Conservation (phyloP, 2,797 vertebrate genomes). For the Sebastolobus alascanus region DNA sequence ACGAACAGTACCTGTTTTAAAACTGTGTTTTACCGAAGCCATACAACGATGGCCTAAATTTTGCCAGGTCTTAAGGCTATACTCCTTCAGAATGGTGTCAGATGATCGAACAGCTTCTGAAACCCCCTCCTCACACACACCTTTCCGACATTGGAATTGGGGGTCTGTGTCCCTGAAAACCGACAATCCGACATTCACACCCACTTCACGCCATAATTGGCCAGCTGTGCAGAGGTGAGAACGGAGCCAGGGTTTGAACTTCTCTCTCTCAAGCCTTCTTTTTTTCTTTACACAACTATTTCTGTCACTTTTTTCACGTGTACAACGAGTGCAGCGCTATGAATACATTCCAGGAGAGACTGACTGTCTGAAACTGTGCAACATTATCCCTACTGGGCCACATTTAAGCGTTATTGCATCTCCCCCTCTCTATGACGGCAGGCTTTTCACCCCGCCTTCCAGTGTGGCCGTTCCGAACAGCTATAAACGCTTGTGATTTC, state of each 20-base stretch:
- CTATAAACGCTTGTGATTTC: constrained; percentile 7
- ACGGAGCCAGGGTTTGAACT: background rate
- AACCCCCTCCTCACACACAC: background rate
- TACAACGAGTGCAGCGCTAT: background rate
- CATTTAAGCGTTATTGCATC: background rate
- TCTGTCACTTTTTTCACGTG: constrained; percentile 5
- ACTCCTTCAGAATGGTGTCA: background rate
- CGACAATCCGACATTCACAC: background rate
- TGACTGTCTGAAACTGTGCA: background rate
- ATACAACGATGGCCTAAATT: background rate
- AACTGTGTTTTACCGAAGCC: background rate
- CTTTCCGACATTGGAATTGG: background rate
- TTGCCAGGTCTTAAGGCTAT: background rate
- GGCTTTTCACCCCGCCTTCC: background rate
- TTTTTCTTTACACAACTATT: background rate
- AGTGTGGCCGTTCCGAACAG: background rate
- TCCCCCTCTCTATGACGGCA: background rate
- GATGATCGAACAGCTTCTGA: background rate
- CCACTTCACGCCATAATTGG: background rate
- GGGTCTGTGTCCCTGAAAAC: background rate
- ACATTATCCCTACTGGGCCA: background rate
- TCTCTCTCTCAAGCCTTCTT: background rate
- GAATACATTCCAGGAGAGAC: background rate
- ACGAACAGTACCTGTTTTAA: background rate
- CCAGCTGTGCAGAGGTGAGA: constrained; percentile 9